These are phyloP conservation scores for Agriopis aurantiaria DNA, from an alignment of 2,888 invertebrate species.

Conservation along the genomic window DNA sequence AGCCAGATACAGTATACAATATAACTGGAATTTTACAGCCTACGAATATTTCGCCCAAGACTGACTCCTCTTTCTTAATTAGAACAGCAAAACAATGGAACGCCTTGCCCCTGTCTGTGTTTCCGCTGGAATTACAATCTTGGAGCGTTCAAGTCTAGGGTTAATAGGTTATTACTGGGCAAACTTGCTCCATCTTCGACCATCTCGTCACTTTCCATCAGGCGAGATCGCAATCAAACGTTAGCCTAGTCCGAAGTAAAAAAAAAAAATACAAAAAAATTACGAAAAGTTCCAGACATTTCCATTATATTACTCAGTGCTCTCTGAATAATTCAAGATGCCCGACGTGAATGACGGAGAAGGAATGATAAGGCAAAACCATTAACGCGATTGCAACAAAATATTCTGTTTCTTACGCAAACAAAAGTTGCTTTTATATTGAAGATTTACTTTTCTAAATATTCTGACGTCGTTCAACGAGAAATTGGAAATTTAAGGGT, in stretches of 20 bases:
- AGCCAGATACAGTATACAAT: conserved; percentile 35
- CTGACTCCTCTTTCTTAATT: no score
- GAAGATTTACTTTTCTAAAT: conserved; percentile 5
- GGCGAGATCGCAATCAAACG: no score
- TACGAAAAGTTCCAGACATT: conserved; percentile 59
- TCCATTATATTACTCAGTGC: conserved; percentile 63
- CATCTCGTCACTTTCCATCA: no score
- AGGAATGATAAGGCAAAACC: conserved; percentile 57
- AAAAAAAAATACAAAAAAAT: conserved; percentile 62
- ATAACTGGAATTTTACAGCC: conserved; percentile 55
- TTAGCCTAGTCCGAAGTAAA: conserved; percentile 49
- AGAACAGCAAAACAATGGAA: no score
- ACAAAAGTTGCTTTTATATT: conserved; percentile 32
- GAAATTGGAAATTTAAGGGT: conserved; percentile 9
- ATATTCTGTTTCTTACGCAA: conserved; percentile 52
- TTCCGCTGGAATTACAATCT: no score
- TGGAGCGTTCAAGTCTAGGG: no score
- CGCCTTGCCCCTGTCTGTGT: no score
- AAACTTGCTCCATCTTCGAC: no score
- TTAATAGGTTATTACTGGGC: no score
- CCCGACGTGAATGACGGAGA: conserved; percentile 57
- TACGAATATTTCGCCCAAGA: conserved; percentile 37
- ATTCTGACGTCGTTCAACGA: neutral
- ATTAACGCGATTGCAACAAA: conserved; percentile 65
- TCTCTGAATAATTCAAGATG: conserved; percentile 68